Percentiles rank a stretch among this genome's conserved stretches.
These are phyloP conservation scores for Crypturellus undulatus DNA, from an alignment of 2,113 vertebrate genomes.

Conservation along the genomic window DNA sequence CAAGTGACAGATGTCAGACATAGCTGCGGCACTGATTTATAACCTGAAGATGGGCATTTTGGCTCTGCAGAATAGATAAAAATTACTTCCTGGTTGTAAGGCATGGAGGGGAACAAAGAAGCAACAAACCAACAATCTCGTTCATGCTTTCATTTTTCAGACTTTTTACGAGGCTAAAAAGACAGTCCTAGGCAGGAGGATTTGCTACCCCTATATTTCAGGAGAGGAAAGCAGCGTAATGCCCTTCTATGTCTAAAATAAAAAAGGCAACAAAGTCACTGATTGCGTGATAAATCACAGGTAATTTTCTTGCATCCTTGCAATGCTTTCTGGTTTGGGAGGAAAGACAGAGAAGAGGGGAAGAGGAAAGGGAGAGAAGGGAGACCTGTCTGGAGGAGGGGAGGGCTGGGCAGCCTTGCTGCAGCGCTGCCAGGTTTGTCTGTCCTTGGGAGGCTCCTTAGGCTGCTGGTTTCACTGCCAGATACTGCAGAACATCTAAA, in stretches of 20 bases:
- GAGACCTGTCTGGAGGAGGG: too few relatives aligned
- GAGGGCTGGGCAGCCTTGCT: not conserved
- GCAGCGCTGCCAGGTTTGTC: not conserved
- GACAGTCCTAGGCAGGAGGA: conserved; percentile 11
- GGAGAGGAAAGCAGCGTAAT: not conserved
- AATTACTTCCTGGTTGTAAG: not conserved
- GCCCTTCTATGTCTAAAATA: not conserved
- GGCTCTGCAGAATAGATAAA: not conserved
- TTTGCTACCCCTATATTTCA: conserved; percentile 53
- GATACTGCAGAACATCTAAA: not conserved
- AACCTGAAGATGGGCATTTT: not conserved
- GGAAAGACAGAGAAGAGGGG: not conserved
- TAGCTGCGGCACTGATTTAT: not conserved
- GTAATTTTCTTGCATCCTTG: not conserved
- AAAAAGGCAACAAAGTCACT: conserved; percentile 38
- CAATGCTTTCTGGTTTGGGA: not conserved
- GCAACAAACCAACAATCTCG: not conserved
- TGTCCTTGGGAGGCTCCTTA: not conserved
- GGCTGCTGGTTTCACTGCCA: not conserved
- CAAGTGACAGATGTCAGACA: not conserved
- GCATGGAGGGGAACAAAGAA: not conserved
- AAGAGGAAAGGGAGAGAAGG: not conserved
- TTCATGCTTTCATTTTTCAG: conserved; percentile 5
- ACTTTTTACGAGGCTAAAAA: conserved; percentile 26
- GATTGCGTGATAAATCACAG: conserved; percentile 58